Evolutionary conservation across 37 sponge, comb jelly and placozoan species (phyloP).

Genomic region (Ianthella basta): DNA sequence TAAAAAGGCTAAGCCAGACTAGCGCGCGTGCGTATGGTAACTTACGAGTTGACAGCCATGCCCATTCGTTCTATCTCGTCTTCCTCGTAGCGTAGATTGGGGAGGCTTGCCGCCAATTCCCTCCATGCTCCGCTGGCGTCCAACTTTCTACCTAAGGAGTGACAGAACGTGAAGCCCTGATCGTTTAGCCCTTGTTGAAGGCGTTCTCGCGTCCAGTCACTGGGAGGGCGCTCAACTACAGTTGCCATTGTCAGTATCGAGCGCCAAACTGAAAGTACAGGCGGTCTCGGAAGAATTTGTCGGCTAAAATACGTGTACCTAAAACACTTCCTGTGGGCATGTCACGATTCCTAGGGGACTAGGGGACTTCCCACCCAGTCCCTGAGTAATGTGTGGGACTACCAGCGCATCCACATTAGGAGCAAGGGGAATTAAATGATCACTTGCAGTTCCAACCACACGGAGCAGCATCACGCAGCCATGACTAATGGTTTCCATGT

Average conservation of each 20-base stretch:
- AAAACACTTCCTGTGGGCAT: too few relatives aligned
- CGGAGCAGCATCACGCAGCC: too few relatives aligned
- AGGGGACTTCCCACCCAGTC: too few relatives aligned
- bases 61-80: constrained; percentile 6
- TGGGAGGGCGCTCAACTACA: constrained; percentile 9
- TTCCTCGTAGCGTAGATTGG: constrained; percentile 2
- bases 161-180: not conserved
- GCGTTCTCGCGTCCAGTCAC: constrained; percentile 15
- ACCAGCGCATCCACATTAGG: too few relatives aligned
- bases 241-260: not conserved
- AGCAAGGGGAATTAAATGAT: not conserved
- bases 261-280: too few relatives aligned
- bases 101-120: constrained; percentile 19
- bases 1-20: too few relatives aligned
- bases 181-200: constrained; percentile 1
- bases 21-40: not conserved
- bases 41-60: constrained; percentile 25
- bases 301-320: too few relatives aligned
- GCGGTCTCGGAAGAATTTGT: too few relatives aligned
- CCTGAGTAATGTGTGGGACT: too few relatives aligned
- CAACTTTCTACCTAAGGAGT: constrained; percentile 7
- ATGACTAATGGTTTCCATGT: not conserved
- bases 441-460: not conserved
- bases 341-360: too few relatives aligned
- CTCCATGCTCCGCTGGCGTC: not conserved